Evolutionary conservation across 2,113 vertebrate species (phyloP).

Genomic region (Aix galericulata): DNA sequence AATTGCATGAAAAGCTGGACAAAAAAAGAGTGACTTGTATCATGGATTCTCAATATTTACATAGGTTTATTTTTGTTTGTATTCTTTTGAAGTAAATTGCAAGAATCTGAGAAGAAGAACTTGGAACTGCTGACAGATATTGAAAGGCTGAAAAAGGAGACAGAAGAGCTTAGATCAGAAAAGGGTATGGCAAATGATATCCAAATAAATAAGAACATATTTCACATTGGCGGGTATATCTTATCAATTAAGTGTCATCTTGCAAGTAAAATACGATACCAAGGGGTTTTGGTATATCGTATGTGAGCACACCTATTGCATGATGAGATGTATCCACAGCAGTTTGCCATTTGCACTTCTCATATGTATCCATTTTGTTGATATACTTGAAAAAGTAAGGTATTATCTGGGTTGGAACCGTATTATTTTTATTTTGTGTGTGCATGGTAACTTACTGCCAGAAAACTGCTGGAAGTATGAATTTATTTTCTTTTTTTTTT

Average conservation of each 20-base stretch:
- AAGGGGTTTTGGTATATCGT: not conserved
- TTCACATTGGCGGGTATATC: slow-evolving; percentile 22
- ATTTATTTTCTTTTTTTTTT: not conserved
- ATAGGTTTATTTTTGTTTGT: not conserved
- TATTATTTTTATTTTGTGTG: not conserved
- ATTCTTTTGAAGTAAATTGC: slow-evolving; percentile 88
- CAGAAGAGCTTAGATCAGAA: slow-evolving; percentile 91
- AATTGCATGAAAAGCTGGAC: not conserved
- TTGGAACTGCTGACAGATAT: slow-evolving; percentile 90
- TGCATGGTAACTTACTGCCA: not conserved
- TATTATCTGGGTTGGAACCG: not conserved
- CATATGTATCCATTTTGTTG: not conserved
- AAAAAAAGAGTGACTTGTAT: not conserved
- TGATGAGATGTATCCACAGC: slow-evolving; percentile 11
- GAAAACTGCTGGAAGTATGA: not conserved
- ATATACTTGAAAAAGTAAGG: not conserved
- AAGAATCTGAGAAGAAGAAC: slow-evolving; percentile 93
- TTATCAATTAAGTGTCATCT: slow-evolving; percentile 17
- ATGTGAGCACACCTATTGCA: not conserved
- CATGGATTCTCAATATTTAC: not conserved
- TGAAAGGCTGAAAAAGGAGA: slow-evolving; percentile 93
- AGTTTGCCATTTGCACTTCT: not conserved
- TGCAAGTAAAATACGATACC: not conserved
- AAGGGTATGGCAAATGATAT: slow-evolving; percentile 83
- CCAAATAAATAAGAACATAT: slow-evolving; percentile 30